Base-by-base conservation (phyloP, 2,888 invertebrate genomes). In the Epistrophella euchroma region DNA sequence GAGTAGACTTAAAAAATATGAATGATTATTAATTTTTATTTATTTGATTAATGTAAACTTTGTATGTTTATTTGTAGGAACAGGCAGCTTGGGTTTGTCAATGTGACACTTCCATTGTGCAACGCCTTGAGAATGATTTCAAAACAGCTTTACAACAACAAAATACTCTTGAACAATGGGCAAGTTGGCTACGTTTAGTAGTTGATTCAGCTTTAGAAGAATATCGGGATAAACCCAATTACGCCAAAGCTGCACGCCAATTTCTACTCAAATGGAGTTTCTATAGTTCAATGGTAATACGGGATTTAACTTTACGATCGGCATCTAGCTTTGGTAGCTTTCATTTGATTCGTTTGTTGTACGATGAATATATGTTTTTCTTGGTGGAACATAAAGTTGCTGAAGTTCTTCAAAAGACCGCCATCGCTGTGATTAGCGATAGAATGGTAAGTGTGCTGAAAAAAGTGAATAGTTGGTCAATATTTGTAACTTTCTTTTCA, bases 321-420 rank as follows among this genome's bases (percentile, higher is more conserved):
- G 99, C 99, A 47, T 97, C 98, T 25, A 98, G 98, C 93, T 99
- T 99, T 93, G 99, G 99, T 71, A 98, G 98, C 88, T 99, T 99
- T 94, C 99, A 99, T 93, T 95, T 99, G 89, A 97, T 99, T 90
- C 96, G 99, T 58, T 94, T 99, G 90, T 95, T 99, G 79, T 99
- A 98, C 93, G 99, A 99, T 93, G 99, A 99, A 93, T 99, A 99
- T 93, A 99, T 99, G 97, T 98, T 98, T 93, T 99, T 98, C 93
- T 94, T 99, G 90, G 97, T 99, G 89, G 99, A 99, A 93, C 98
- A 98, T 90, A 97, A 97, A 93, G 98, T 99, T 40, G 98, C 99
- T 52, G 95, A 96, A 91, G 97, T 97, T 70, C 96, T 96, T 73
- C 96, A 96, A 88, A 96, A 97, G 91, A 98, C 98, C 88, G 98